phyloP scores from a whole-genome alignment of 1,140 invertebrate genomes.

The Centruroides vittatus region DNA sequence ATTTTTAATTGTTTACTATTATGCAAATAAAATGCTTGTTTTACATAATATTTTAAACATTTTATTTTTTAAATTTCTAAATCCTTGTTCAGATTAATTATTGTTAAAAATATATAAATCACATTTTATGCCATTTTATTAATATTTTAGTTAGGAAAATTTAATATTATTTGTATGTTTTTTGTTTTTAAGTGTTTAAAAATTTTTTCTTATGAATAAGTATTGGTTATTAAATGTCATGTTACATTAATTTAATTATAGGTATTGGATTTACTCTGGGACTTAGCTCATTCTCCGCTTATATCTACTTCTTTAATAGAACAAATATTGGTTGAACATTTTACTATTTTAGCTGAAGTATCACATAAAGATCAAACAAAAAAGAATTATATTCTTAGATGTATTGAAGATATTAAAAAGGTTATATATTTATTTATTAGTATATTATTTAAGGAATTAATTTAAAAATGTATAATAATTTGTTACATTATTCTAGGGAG shows the following conservation, averaged over 20 bases:
- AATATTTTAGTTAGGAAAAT: no score
- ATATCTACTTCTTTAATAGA: slow-evolving; percentile 33
- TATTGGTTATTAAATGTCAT: no score
- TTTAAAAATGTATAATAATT: not conserved
- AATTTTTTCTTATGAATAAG: no score
- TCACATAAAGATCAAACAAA: slow-evolving; percentile 34
- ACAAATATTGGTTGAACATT: slow-evolving; percentile 35
- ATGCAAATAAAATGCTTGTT: no score
- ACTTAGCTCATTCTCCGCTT: slow-evolving; percentile 32
- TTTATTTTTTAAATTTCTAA: no score
- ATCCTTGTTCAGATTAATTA: no score
- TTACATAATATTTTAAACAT: no score
- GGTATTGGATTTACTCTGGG: slow-evolving; percentile 38
- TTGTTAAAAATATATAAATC: no score
- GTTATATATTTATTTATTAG: slow-evolving; percentile 15
- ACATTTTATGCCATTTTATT: no score
- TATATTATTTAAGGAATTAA: not conserved
- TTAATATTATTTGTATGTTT: no score
- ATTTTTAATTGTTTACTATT: no score
- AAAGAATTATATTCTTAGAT: slow-evolving; percentile 32
- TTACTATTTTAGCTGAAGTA: slow-evolving; percentile 34
- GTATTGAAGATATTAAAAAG: slow-evolving; percentile 39
- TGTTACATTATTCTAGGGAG: slow-evolving; percentile 21
- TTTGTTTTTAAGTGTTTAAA: no score
- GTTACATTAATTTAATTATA: slow-evolving; percentile 8